These are phyloP conservation scores for Artemia sinica DNA, from an alignment of 2,888 invertebrate species.

Conservation along the genomic window DNA sequence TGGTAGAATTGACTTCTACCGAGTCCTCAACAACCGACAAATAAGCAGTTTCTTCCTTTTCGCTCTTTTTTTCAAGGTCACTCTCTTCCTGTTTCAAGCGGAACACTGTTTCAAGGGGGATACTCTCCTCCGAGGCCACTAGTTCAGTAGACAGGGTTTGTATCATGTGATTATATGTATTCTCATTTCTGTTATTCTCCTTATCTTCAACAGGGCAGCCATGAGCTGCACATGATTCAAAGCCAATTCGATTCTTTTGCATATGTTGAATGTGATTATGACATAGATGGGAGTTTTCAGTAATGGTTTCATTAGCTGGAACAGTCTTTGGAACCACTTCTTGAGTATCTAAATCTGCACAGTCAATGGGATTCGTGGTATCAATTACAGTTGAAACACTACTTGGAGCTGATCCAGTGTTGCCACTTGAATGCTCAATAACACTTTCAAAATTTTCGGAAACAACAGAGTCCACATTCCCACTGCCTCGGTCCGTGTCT, in stretches of 20 bases:
- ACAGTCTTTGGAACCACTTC: neutral
- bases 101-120: too few relatives aligned
- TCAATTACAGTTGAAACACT: neutral
- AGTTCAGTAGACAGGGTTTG: too few relatives aligned
- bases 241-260: neutral
- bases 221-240: neutral
- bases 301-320: neutral
- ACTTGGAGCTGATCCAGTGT: neutral
- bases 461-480: neutral
- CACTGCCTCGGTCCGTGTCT: neutral
- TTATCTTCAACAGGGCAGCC: too few relatives aligned
- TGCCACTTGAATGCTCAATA: neutral
- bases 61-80: too few relatives aligned
- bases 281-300: slow-evolving; percentile 1
- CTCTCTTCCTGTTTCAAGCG: too few relatives aligned
- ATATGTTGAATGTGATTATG: neutral
- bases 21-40: too few relatives aligned
- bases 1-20: too few relatives aligned
- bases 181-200: too few relatives aligned
- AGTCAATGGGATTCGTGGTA: neutral
- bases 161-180: too few relatives aligned
- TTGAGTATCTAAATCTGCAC: neutral
- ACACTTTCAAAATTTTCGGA: slow-evolving; percentile 6
- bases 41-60: too few relatives aligned
- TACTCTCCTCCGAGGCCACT: too few relatives aligned